Evolutionary conservation across 2,113 vertebrate species (phyloP).

Genomic region (Ia io): DNA sequence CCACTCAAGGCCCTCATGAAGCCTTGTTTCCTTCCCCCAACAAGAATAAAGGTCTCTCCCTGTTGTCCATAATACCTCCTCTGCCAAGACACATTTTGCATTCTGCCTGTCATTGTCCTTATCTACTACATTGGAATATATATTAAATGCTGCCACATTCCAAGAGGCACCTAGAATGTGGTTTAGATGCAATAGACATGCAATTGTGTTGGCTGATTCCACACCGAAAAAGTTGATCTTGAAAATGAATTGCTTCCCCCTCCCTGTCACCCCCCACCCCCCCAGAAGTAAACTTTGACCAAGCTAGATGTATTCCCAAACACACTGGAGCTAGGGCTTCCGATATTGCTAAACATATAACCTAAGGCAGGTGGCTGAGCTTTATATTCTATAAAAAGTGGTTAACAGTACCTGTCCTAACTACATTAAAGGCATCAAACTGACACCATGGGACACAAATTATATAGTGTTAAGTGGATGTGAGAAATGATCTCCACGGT

Average conservation of each 20-base stretch:
- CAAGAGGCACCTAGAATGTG: not conserved
- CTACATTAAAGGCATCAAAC: slow-evolving; percentile 36
- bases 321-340: not conserved
- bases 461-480: not conserved
- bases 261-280: too few species aligned
- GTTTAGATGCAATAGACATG: not conserved
- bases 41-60: not conserved
- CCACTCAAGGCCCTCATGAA: not conserved
- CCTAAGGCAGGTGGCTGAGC: not conserved
- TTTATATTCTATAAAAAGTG: slow-evolving; percentile 26
- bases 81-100: not conserved
- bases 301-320: slow-evolving; percentile 12
- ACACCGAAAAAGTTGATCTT: not conserved
- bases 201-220: not conserved
- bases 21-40: not conserved
- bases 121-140: not conserved
- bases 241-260: not conserved
- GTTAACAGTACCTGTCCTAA: not conserved
- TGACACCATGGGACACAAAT: slow-evolving; percentile 19
- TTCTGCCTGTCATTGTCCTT: not conserved
- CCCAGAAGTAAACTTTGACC: slow-evolving; percentile 4
- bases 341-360: not conserved
- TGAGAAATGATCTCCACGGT: slow-evolving; percentile 1
- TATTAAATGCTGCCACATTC: not conserved
- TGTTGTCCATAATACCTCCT: not conserved